phyloP scores from a whole-genome alignment of 2,888 invertebrate genomes.

The Muscina levida region DNA sequence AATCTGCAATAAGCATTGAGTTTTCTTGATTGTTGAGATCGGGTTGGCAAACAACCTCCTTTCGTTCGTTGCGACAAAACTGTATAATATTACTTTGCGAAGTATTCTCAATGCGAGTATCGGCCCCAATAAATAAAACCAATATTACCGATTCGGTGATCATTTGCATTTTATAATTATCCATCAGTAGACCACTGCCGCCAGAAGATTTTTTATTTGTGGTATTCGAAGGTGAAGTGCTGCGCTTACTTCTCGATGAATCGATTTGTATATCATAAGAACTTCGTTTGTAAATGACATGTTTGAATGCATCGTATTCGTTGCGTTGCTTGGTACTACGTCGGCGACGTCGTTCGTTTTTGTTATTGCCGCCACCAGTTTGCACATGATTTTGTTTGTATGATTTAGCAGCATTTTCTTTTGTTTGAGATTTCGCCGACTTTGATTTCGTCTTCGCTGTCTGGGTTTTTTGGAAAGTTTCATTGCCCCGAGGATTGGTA shows the following conservation, averaged over 20 bases:
- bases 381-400: conserved; percentile 62
- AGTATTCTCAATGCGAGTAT: conserved; percentile 88
- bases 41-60: conserved; percentile 84
- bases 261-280: conserved; percentile 72
- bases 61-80: conserved; percentile 82
- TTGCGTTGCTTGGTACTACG: conserved; percentile 69
- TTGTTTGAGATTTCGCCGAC: conserved; percentile 59
- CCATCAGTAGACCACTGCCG: conserved; percentile 66
- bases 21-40: conserved; percentile 87
- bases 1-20: conserved; percentile 87
- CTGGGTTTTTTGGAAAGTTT: conserved; percentile 62
- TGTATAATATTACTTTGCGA: conserved; percentile 89
- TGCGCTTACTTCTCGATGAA: conserved; percentile 67
- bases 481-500: conserved; percentile 60
- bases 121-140: conserved; percentile 88
- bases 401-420: conserved; percentile 69
- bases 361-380: conserved; percentile 24
- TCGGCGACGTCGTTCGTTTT: conserved; percentile 4
- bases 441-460: conserved; percentile 70
- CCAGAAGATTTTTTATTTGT: conserved; percentile 69
- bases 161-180: conserved; percentile 80
- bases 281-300: conserved; percentile 74
- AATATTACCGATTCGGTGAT: conserved; percentile 88
- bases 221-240: conserved; percentile 65
- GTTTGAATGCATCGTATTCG: conserved; percentile 75